Percentiles rank a stretch among this genome's conserved stretches.
Conservation (phyloP, 2,113 vertebrate genomes). For the Corvus cornix region DNA sequence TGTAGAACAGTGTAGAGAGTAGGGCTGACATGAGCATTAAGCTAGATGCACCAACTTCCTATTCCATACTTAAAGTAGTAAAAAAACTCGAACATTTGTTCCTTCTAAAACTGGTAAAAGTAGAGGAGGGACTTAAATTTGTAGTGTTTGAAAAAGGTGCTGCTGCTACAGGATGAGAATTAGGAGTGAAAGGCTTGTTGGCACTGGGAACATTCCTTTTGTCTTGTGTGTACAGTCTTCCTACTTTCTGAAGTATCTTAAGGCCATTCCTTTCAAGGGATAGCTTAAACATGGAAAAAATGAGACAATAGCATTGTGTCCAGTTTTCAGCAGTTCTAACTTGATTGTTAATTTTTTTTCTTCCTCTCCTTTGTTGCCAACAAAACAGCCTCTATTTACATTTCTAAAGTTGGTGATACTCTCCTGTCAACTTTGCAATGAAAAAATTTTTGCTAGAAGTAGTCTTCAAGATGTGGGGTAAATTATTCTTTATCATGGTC, state of each 20-base stretch:
- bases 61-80: background rate
- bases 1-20: background rate
- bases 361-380: background rate
- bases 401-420: background rate
- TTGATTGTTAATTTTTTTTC: background rate
- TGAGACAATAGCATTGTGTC: accelerated
- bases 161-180: background rate
- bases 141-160: background rate
- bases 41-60: background rate
- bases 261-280: background rate
- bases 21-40: background rate
- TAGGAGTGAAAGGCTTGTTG: background rate
- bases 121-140: background rate
- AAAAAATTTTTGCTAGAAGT: background rate
- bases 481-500: background rate
- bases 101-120: background rate
- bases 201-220: accelerated
- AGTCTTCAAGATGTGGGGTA: background rate
- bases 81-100: accelerated
- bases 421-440: background rate
- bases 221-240: background rate
- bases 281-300: background rate
- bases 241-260: background rate
- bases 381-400: background rate
- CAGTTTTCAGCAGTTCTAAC: background rate